phyloP scores from a whole-genome alignment of 2,797 vertebrate species.

The Hydrolagus colliei region DNA sequence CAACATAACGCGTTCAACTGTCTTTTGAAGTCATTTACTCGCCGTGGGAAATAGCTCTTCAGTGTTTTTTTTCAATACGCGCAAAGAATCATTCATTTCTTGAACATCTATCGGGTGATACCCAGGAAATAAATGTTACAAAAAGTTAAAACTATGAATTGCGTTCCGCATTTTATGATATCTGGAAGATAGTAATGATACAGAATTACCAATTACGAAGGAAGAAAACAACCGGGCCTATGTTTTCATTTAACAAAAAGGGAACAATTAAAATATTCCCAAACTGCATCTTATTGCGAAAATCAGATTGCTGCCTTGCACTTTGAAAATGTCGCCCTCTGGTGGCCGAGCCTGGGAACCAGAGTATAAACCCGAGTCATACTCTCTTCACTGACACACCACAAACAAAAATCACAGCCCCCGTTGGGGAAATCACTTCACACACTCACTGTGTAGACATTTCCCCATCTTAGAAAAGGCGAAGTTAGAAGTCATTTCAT shows the following conservation, averaged over 20 bases:
- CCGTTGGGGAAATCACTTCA: too few relatives aligned
- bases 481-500: too few relatives aligned
- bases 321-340: conserved; percentile 7
- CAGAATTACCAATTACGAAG: background rate
- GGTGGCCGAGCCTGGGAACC: background rate
- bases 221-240: background rate
- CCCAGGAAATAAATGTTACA: background rate
- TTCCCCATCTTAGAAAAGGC: too few relatives aligned
- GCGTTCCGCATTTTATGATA: background rate
- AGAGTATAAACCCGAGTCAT: background rate
- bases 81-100: background rate
- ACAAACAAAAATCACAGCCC: too few relatives aligned
- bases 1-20: background rate
- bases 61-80: background rate
- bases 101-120: background rate
- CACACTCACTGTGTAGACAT: background rate
- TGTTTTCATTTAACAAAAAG: background rate
- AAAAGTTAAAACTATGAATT: background rate
- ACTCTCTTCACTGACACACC: too few relatives aligned
- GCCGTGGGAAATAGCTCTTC: background rate
- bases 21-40: background rate
- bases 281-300: too few relatives aligned
- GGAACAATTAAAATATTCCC: too few relatives aligned
- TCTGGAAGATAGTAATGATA: too few relatives aligned
- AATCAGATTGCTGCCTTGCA: background rate